Base-by-base conservation (phyloP, 30 jellyfish, hydroid and myxozoan genomes). In the Pseudorhiza aurosa region DNA sequence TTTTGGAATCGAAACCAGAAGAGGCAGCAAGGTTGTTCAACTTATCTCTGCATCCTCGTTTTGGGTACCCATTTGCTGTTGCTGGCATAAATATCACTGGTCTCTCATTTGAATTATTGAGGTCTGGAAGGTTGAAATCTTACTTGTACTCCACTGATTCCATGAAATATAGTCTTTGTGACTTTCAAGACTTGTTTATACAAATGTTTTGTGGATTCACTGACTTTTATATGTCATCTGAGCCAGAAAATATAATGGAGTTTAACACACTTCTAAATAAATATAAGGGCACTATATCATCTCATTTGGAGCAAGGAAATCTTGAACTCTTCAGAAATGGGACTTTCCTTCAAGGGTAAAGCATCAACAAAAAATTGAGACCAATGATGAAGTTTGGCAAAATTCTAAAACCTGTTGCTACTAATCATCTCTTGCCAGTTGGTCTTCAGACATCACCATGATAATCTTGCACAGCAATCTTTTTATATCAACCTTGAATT, bases 41-140 rank as follows among this genome's bases (percentile, higher is more conserved):
- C 42, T 62, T 56, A 35, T 89, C 97, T 73, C 83, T 47, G 74
- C 97, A 89, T 56, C 97, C 97, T 19, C 53, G 74, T n/a, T 89
- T 71, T 65, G 97, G 97, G 3, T 89, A 69, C 47, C 93, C 96
- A 2, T 89, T 89, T 75, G 95, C 97, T 19, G 93, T 89, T 36
- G 89, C 89, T 49, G 97, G 89, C 0, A 89, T 89, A 1, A 89
- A 89, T 49, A 24, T 89, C 4, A 89, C 97, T 6, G 89, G 97
- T 2, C 71, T 87, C 1, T 72, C 77, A 12, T 82, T 73, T 81
- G 97, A 89, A 4, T 75, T 89, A 56, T 69, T 89, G 65, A 53
- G 83, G 39, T 58, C 77, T 58, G 89, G 96, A 35, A 74, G 59
- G 58, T 85, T 89, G 27, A 89, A 89, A 58, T 75, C 91, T n/a